Percentiles rank a stretch among this genome's conserved stretches.
phyloP scores from a whole-genome alignment of 2,113 vertebrate species.

The Colius striatus region DNA sequence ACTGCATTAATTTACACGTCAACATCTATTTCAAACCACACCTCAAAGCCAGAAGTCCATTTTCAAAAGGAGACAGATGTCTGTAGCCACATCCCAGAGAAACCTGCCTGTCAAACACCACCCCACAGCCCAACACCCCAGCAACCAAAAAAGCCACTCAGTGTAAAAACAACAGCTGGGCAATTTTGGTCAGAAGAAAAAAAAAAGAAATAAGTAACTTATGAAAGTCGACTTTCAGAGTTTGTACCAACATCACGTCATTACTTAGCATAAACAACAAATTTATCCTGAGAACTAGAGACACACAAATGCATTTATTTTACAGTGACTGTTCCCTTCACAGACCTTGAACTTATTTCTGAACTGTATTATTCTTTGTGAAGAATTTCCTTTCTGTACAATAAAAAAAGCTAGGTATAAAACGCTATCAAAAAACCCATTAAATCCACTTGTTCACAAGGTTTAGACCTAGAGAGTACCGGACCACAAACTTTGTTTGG shows the following conservation, averaged over 20 bases:
- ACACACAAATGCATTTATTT: background rate
- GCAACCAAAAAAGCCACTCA: background rate
- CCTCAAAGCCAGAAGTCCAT: background rate
- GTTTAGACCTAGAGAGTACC: rapidly evolving
- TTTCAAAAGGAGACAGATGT: constrained; percentile 50
- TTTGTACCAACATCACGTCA: background rate
- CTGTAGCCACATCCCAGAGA: constrained; percentile 20
- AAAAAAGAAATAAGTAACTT: rapidly evolving
- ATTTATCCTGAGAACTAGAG: background rate
- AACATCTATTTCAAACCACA: constrained; percentile 10
- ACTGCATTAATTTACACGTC: constrained; percentile 39
- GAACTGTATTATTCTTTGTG: background rate
- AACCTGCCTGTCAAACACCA: background rate
- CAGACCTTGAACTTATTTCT: background rate
- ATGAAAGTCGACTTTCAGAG: background rate
- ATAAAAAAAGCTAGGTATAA: background rate
- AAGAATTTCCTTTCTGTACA: background rate
- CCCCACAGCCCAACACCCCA: background rate
- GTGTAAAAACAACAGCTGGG: background rate
- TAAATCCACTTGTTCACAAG: rapidly evolving
- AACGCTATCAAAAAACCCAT: background rate
- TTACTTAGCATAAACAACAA: background rate
- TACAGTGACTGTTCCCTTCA: background rate
- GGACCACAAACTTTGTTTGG: rapidly evolving
- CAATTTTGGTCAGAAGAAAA: background rate